Evolutionary conservation across 2,797 vertebrate genomes (phyloP).

Genomic region (Cephalopachus bancanus): DNA sequence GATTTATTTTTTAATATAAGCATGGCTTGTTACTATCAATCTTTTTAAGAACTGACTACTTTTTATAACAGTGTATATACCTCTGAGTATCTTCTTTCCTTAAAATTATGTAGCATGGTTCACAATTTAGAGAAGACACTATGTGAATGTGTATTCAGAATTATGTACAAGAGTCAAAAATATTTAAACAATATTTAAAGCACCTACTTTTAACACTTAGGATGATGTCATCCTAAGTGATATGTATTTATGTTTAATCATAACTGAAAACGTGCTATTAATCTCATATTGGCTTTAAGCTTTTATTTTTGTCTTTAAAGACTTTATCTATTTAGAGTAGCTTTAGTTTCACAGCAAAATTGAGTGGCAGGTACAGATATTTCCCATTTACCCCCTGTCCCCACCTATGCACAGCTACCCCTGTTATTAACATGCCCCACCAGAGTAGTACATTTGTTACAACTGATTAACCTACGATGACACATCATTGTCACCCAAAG

Average conservation of each 20-base stretch:
- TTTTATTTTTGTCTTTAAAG: background rate
- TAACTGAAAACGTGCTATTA: conserved; percentile 38
- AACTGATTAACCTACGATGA: background rate
- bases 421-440: background rate
- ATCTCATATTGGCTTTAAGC: conserved; percentile 20
- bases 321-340: background rate
- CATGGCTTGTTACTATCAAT: background rate
- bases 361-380: background rate
- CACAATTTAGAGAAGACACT: background rate
- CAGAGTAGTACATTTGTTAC: background rate
- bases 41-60: conserved; percentile 24
- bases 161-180: background rate
- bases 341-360: background rate
- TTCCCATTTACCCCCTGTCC: background rate
- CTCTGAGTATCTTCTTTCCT: conserved; percentile 27
- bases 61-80: background rate
- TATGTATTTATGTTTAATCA: conserved; percentile 35
- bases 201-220: background rate
- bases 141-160: conserved; percentile 3
- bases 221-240: background rate
- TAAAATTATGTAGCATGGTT: background rate
- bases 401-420: background rate
- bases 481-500: background rate
- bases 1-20: conserved; percentile 30
- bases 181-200: conserved; percentile 5